Conservation (phyloP, 2,888 invertebrate genomes). For the Monopis laevigella region DNA sequence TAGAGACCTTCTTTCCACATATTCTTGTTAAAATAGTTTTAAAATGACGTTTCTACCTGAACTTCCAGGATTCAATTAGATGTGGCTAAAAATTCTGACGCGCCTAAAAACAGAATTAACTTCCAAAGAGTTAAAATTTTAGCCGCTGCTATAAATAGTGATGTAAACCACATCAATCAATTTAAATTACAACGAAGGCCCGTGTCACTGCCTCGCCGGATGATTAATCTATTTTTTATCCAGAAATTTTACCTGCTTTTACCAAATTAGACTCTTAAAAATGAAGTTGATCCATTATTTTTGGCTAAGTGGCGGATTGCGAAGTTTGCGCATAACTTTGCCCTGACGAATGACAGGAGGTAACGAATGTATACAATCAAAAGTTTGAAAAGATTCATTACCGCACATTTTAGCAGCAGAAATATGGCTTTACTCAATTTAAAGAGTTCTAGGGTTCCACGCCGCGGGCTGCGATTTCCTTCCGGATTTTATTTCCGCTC, state of each 20-base stretch:
- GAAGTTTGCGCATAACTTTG: slow-evolving; percentile 45
- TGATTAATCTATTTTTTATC: too few relatives aligned
- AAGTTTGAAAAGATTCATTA: slow-evolving; percentile 59
- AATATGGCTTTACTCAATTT: slow-evolving; percentile 41
- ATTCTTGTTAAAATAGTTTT: too few relatives aligned
- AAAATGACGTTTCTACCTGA: too few relatives aligned
- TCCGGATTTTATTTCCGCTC: slow-evolving; percentile 34
- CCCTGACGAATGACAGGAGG: slow-evolving; percentile 45
- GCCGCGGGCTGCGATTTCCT: slow-evolving; percentile 28
- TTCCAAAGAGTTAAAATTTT: too few relatives aligned
- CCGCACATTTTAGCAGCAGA: slow-evolving; percentile 41
- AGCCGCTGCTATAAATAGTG: too few relatives aligned
- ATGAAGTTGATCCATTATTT: slow-evolving; percentile 5
- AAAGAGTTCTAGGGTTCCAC: slow-evolving; percentile 21
- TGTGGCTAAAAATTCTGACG: too few relatives aligned
- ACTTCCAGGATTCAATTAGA: too few relatives aligned
- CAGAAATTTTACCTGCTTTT: not conserved
- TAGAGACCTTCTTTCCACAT: too few relatives aligned
- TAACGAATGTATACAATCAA: slow-evolving; percentile 61
- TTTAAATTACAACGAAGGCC: too few relatives aligned
- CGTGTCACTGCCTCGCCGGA: too few relatives aligned
- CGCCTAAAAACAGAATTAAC: too few relatives aligned
- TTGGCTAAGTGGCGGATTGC: slow-evolving; percentile 21
- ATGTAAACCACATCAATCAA: too few relatives aligned
- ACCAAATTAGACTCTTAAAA: not conserved